Percentiles rank a stretch among this genome's conserved stretches.
These are phyloP conservation scores for Virgularia gustaviana DNA, from an alignment of 92 coral and sea anemone genomes.

Conservation along the genomic window DNA sequence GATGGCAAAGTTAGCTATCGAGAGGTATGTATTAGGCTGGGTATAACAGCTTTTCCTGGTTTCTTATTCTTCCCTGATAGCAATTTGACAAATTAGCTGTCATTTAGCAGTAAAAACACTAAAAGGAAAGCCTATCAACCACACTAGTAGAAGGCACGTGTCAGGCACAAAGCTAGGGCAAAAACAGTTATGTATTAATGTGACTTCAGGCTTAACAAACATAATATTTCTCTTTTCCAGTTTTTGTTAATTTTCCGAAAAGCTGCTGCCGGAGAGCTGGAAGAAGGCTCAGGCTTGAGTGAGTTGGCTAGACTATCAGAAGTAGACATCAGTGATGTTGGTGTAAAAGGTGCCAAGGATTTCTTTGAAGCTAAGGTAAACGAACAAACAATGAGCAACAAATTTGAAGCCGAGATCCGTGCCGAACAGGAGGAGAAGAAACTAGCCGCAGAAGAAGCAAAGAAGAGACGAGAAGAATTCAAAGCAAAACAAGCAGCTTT, in stretches of 20 bases:
- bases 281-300: constrained; percentile 73
- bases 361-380: constrained; percentile 92
- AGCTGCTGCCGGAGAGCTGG: constrained; percentile 93
- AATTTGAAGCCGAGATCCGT: constrained; percentile 90
- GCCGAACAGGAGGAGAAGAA: constrained; percentile 90
- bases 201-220: not conserved
- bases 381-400: constrained; percentile 57
- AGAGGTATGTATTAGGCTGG: constrained; percentile 60
- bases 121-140: not conserved
- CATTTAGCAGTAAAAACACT: too few species aligned
- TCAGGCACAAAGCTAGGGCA: not conserved
- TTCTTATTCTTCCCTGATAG: too few species aligned
- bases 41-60: not conserved
- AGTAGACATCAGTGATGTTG: constrained; percentile 84
- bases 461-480: constrained; percentile 72
- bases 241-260: constrained; percentile 92
- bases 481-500: constrained; percentile 86
- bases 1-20: constrained; percentile 82
- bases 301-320: constrained; percentile 82
- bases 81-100: too few species aligned
- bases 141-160: not conserved
- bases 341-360: constrained; percentile 87
- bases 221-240: constrained; percentile 61
- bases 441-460: constrained; percentile 71
- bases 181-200: not conserved